Evolutionary conservation across 2,888 invertebrate species (phyloP), one percentile per base, ranked within the genome.

Genomic region (Epinotia brunnichana): DNA sequence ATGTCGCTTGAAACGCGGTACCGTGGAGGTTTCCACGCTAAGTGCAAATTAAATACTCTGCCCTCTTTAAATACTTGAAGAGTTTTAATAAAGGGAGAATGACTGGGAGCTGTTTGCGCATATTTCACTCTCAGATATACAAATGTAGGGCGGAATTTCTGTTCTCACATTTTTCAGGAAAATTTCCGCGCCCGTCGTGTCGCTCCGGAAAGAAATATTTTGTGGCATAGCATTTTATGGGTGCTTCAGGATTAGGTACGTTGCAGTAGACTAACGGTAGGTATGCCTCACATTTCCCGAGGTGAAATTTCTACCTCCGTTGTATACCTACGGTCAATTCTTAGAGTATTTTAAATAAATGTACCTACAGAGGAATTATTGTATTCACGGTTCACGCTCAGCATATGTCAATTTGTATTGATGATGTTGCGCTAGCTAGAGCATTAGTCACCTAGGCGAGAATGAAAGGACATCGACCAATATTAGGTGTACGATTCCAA

Each of bases 41-140:
- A 79, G 76, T 77, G 67, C 68, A 77, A 81, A 79, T 80, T 76
- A 80, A 79, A 81, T 76, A 79, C 74, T 77, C 78, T 76, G 66
- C 63, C 63, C 74, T 76, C 75, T 79, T 80, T 77, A 75, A 76
- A 75, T 77, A 76, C 73, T 73, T 69, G 41, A 69, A 63, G 57
- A 73, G 61, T 73, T 69, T 73, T 73, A 73, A 73, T 73, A 73
- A 73, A 73, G 68, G 68, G 48, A 69, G 62, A 73, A 68, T 73
- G 73, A 73, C 68, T 63, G 51, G 59, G 68, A 73, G 73, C 62
- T 63, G 68, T 73, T 69, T 73, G 56, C 73, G 73, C 68, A 69
- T 73, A 69, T 69, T 73, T 69, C 64, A 59, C 44, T 61, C 68
- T 51, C 68, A 68, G 68, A 63, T 73, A 73, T 69, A 68, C 68